Conservation (phyloP, 2,113 vertebrate species). For the Delphinus delphis region DNA sequence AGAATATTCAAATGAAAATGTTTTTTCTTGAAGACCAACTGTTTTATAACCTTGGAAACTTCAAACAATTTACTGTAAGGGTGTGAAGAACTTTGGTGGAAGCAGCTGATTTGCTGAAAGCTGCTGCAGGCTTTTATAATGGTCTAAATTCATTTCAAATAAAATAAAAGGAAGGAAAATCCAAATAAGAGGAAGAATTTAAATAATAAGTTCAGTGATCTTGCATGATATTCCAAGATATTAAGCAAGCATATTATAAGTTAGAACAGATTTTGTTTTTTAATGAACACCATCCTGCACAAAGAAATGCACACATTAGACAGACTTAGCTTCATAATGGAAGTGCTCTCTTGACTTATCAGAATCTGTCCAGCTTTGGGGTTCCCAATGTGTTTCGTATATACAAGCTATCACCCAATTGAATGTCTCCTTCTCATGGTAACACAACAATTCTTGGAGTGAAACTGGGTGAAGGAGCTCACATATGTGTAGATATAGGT, state of each 20-base stretch:
- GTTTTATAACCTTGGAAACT: slow-evolving; percentile 40
- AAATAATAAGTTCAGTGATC: slow-evolving; percentile 34
- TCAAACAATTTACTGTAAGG: slow-evolving; percentile 53
- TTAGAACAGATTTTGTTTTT: not conserved
- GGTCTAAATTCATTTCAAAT: slow-evolving; percentile 29
- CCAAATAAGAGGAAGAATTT: not conserved
- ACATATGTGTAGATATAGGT: not conserved
- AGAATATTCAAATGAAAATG: slow-evolving; percentile 23
- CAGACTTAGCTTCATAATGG: not conserved
- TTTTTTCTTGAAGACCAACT: slow-evolving; percentile 31
- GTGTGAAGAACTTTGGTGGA: slow-evolving; percentile 1
- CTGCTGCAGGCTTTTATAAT: slow-evolving; percentile 54
- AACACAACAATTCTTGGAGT: not conserved
- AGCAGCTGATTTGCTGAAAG: not conserved
- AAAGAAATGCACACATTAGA: not conserved
- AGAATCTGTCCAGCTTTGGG: not conserved
- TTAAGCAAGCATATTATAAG: not conserved
- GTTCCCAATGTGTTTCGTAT: not conserved
- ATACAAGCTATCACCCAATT: not conserved
- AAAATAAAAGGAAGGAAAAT: slow-evolving; percentile 7
- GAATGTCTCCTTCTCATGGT: not conserved
- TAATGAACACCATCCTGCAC: not conserved
- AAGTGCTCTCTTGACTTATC: not conserved
- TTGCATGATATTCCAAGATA: not conserved
- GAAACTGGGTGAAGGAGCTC: not conserved